Base-by-base conservation (phyloP, 92 coral and sea anemone genomes). In the Diadumene lineata region DNA sequence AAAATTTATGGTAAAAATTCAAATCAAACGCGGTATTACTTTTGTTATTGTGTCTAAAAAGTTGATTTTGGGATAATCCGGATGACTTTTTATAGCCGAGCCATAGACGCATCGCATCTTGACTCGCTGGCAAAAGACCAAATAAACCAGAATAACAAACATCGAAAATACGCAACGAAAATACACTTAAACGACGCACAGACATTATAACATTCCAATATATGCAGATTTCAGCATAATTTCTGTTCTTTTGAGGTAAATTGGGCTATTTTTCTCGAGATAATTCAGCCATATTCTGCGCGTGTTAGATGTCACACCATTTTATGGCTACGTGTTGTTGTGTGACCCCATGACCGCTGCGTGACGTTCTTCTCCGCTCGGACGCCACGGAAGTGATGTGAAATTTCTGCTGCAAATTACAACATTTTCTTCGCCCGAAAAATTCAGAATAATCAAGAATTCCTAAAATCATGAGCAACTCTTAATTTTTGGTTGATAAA, bases 291-390 rank as follows among this genome's bases (percentile, higher is more conserved):
- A n/a, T 17, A 8, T 17, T 44, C 10, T 44, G 17, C 51, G n/a
- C 68, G 43, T 62, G 68, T 43, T 1, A 2, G 8, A 3, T 28
- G 68, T 62, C 68, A 62, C 43, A 62, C 64, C 1, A 58, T 11
- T 11, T 2, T 21, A 28, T 28, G 43, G 11, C 16, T 62, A 62
- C 68, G 68, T 62, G 68, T 7, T 4, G 43, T 62, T 30, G 38
- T 62, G 68, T 62, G 68, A 62, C 68, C 68, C 17, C 31, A 43
- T 62, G 68, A 62, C 31, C 68, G 34, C 23, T 38, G 31, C 38
- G 43, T 28, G 38, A 23, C 21, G 43, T 30, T 62, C 6, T n/a
- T n/a, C 48, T 38, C 13, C 13, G 48, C 48, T 38, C 13, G 6
- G 48, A 38, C 48, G 48, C 6, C 48, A 4, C 6, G 48, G 48